Conservation (phyloP, 2,113 vertebrate species). For the Pachyramphus minor region DNA sequence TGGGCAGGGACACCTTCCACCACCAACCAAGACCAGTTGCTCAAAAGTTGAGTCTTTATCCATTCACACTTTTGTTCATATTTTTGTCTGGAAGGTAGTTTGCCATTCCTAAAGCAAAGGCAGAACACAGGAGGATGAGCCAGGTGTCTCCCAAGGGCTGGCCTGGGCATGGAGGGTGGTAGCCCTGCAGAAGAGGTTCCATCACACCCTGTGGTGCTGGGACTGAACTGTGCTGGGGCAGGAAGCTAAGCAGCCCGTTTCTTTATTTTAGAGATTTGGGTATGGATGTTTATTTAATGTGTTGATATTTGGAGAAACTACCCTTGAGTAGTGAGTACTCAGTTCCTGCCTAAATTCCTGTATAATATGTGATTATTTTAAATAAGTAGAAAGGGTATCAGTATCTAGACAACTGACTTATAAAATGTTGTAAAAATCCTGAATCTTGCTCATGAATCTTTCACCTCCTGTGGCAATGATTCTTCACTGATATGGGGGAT, state of each 20-base stretch:
- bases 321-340: background rate
- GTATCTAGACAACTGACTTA: background rate
- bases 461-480: background rate
- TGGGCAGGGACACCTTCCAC: background rate
- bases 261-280: background rate
- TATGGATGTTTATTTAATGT: background rate
- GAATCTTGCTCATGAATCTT: background rate
- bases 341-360: background rate
- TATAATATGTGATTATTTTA: background rate
- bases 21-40: background rate
- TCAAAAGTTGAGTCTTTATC: background rate
- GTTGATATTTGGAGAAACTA: background rate
- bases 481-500: background rate
- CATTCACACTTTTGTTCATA: accelerated
- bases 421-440: background rate
- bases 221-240: background rate
- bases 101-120: background rate
- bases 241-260: background rate
- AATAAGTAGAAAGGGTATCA: background rate
- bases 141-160: background rate
- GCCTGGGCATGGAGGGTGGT: background rate
- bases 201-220: background rate
- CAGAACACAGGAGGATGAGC: accelerated
- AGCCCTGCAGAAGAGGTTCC: background rate
- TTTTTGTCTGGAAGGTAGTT: background rate